Evolutionary conservation across 2,888 invertebrate species (phyloP).

Genomic region (Pyralis farinalis): DNA sequence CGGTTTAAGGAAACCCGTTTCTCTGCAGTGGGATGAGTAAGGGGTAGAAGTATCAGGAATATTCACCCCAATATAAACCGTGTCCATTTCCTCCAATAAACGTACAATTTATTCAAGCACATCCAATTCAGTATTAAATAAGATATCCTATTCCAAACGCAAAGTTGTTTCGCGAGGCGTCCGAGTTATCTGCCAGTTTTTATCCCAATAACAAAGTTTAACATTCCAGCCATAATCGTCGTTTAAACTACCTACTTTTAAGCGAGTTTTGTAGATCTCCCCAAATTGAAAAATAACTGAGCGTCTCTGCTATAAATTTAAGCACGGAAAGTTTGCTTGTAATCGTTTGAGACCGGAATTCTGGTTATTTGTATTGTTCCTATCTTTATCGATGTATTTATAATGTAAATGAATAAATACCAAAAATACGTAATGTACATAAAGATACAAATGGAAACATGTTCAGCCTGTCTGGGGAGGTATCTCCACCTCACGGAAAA

Average conservation of each 20-base stretch:
- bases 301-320: slow-evolving; percentile 61
- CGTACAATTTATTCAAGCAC: not conserved
- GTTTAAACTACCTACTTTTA: slow-evolving; percentile 52
- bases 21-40: too few relatives aligned
- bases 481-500: too few relatives aligned
- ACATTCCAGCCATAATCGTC: slow-evolving; percentile 47
- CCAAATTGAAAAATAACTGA: slow-evolving; percentile 77
- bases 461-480: too few relatives aligned
- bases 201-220: slow-evolving; percentile 46
- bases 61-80: not conserved
- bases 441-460: too few relatives aligned
- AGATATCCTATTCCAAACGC: not conserved
- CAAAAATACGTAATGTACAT: too few relatives aligned
- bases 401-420: too few relatives aligned
- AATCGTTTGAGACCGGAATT: slow-evolving; percentile 51
- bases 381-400: too few relatives aligned
- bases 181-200: slow-evolving; percentile 14
- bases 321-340: slow-evolving; percentile 45
- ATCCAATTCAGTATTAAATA: not conserved
- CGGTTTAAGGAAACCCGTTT: too few relatives aligned
- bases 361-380: too few relatives aligned
- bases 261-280: slow-evolving; percentile 44
- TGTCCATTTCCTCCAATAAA: not conserved
- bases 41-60: too few relatives aligned
- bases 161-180: not conserved